These are phyloP conservation scores for Baryphthengus martii DNA, from an alignment of 2,113 vertebrate genomes.

Conservation along the genomic window DNA sequence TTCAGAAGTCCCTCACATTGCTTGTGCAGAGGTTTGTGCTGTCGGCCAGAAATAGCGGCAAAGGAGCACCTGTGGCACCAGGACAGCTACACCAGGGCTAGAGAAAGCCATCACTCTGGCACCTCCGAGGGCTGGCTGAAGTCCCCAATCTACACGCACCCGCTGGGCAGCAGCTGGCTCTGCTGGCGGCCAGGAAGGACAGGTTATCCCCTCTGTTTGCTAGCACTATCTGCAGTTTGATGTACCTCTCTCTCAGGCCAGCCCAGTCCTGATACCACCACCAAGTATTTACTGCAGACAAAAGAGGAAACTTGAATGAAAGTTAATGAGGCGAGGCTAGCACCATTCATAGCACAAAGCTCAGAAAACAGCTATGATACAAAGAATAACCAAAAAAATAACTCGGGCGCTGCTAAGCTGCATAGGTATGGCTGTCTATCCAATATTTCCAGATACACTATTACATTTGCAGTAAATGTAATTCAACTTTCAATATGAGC, in stretches of 20 bases:
- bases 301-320: not conserved
- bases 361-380: not conserved
- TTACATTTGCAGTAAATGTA: not conserved
- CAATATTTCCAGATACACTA: not conserved
- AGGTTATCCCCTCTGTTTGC: too few relatives aligned
- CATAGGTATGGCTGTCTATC: not conserved
- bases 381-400: not conserved
- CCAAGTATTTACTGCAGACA: not conserved
- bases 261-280: not conserved
- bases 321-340: not conserved
- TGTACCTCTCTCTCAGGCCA: not conserved
- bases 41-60: not conserved
- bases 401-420: not conserved
- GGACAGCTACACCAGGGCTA: too few relatives aligned
- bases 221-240: not conserved
- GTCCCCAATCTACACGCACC: not conserved
- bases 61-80: accelerated
- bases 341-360: not conserved
- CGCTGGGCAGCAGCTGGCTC: accelerated
- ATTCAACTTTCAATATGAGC: not conserved
- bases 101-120: not conserved
- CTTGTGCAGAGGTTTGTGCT: accelerated
- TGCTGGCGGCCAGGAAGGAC: accelerated
- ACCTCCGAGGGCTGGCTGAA: accelerated
- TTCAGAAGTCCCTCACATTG: not conserved